These are phyloP conservation scores for Pseudococcus longispinus DNA, from an alignment of 2,888 invertebrate species.

Conservation along the genomic window DNA sequence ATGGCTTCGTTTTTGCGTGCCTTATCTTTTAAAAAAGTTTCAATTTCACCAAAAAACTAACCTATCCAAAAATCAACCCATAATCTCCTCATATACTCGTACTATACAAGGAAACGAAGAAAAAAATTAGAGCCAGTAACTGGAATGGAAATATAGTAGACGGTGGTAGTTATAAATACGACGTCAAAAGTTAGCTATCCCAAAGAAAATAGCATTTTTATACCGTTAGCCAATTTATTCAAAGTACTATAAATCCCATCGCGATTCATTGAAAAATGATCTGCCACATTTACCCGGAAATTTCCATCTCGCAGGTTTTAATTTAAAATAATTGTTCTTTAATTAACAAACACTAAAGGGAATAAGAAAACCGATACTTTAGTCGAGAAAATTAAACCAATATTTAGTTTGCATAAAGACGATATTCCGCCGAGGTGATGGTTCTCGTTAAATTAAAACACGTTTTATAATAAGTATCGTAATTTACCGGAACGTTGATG, in stretches of 20 bases:
- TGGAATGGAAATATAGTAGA: background rate
- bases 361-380: constrained; percentile 5
- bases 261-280: constrained; percentile 20
- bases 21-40: constrained; percentile 8
- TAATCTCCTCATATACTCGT: background rate
- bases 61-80: background rate
- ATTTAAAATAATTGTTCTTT: constrained; percentile 12
- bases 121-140: background rate
- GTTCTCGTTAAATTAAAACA: background rate
- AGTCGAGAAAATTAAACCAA: background rate
- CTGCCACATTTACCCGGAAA: background rate
- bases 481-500: background rate
- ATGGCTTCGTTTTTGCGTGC: background rate
- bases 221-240: background rate
- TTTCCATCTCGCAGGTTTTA: background rate
- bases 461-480: constrained; percentile 2
- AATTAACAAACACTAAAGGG: constrained; percentile 2
- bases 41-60: background rate
- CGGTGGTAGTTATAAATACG: background rate
- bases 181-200: constrained; percentile 17
- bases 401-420: constrained; percentile 1
- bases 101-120: background rate
- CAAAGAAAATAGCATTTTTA: background rate
- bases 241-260: constrained; percentile 6
- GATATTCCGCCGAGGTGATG: background rate